phyloP scores from a whole-genome alignment of 2,888 invertebrate species.

The Pimpla rufipes region DNA sequence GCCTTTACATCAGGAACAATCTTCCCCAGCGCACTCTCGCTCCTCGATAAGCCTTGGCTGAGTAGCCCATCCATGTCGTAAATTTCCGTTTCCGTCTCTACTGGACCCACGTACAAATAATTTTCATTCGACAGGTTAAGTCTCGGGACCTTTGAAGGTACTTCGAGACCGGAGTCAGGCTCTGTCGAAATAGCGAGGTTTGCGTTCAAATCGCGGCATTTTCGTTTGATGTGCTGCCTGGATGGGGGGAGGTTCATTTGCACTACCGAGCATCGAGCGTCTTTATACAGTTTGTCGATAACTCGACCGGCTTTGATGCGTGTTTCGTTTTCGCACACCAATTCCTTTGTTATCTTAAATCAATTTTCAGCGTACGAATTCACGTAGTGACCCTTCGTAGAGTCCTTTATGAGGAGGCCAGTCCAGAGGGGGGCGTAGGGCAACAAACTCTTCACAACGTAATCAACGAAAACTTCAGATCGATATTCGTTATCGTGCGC shows the following conservation, averaged over 20 bases:
- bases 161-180: background rate
- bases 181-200: background rate
- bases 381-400: background rate
- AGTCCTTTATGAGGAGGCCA: constrained; percentile 30
- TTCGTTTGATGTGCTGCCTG: constrained; percentile 11
- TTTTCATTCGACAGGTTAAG: background rate
- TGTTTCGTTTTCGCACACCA: constrained; percentile 14
- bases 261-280: constrained; percentile 20
- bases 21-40: background rate
- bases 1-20: background rate
- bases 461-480: constrained; percentile 27
- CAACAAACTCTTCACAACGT: constrained; percentile 22
- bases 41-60: background rate
- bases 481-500: constrained; percentile 33
- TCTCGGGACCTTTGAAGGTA: background rate
- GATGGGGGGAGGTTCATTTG: background rate
- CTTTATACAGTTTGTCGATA: constrained; percentile 35
- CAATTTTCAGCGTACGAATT: constrained; percentile 39
- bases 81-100: background rate
- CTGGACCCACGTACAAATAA: background rate
- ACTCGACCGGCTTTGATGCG: constrained; percentile 35
- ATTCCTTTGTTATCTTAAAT: constrained; percentile 36
- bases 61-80: background rate
- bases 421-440: constrained; percentile 45
- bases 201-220: background rate